These are phyloP conservation scores for Xenops minutus DNA, from an alignment of 2,797 vertebrate genomes.

Conservation along the genomic window DNA sequence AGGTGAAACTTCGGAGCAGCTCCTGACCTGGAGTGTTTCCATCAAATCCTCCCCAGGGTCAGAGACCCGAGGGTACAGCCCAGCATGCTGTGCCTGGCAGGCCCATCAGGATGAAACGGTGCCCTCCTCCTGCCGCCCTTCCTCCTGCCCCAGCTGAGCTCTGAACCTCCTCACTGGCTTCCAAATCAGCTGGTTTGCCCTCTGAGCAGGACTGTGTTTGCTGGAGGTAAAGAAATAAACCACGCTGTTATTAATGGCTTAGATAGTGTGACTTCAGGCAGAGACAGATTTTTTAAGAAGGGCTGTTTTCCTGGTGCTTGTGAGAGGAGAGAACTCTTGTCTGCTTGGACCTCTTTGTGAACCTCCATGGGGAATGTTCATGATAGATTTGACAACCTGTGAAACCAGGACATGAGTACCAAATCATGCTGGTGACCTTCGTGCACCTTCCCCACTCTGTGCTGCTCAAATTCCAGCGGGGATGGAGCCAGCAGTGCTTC, in stretches of 20 bases:
- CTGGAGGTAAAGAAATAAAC: neutral
- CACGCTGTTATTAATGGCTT: neutral
- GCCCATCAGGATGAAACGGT: rapidly evolving
- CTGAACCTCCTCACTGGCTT: neutral
- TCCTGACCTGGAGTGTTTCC: neutral
- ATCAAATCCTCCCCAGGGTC: neutral
- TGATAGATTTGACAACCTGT: neutral
- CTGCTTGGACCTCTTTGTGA: neutral
- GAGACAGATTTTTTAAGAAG: neutral
- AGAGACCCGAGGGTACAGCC: rapidly evolving
- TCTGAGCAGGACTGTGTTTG: neutral
- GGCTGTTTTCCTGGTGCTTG: neutral
- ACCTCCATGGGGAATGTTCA: neutral
- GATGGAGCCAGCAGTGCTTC: neutral
- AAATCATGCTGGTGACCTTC: neutral
- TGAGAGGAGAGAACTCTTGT: neutral
- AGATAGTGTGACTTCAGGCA: rapidly evolving
- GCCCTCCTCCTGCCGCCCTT: neutral
- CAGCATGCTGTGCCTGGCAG: neutral
- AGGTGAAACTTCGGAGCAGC: neutral
- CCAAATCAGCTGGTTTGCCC: neutral
- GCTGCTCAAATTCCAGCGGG: neutral
- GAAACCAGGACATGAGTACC: neutral
- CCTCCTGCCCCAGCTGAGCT: neutral
- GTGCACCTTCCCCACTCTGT: neutral